phyloP scores from a whole-genome alignment of 2,888 invertebrate genomes.

The Drosophila kanekoi region DNA sequence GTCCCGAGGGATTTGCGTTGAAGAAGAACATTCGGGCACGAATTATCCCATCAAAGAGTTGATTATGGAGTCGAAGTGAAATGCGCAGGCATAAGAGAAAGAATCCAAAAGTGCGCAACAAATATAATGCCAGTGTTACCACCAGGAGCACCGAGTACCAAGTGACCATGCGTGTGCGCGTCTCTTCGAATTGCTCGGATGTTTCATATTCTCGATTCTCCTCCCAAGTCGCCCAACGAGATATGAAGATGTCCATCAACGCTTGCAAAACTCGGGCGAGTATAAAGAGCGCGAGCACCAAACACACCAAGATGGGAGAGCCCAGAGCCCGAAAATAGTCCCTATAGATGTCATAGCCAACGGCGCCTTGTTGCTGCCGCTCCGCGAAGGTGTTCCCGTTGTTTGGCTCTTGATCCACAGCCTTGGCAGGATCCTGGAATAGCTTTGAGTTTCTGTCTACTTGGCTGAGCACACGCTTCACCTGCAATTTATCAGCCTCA shows the following conservation, averaged over 20 bases:
- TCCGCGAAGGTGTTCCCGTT: slow-evolving; percentile 82
- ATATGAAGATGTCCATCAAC: slow-evolving; percentile 90
- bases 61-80: slow-evolving; percentile 90
- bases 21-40: slow-evolving; percentile 91
- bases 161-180: slow-evolving; percentile 71
- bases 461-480: slow-evolving; percentile 76
- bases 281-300: slow-evolving; percentile 85
- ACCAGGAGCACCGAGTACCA: slow-evolving; percentile 76
- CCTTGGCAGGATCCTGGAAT: slow-evolving; percentile 24
- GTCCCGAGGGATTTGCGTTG: slow-evolving; percentile 89
- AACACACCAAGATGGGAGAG: slow-evolving; percentile 80
- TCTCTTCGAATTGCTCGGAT: slow-evolving; percentile 43
- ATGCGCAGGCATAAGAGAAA: slow-evolving; percentile 91
- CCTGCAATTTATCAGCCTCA: slow-evolving; percentile 64
- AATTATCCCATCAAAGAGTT: slow-evolving; percentile 91
- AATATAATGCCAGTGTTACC: slow-evolving; percentile 84
- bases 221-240: slow-evolving; percentile 87
- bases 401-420: slow-evolving; percentile 12
- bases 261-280: slow-evolving; percentile 88
- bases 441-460: slow-evolving; percentile 72
- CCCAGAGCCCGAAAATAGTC: slow-evolving; percentile 87
- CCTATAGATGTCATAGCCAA: slow-evolving; percentile 87
- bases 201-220: slow-evolving; percentile 58
- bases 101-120: slow-evolving; percentile 88
- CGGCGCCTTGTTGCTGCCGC: slow-evolving; percentile 87